Conservation (phyloP, 1,140 invertebrate species). For the Drosophila neocordata region DNA sequence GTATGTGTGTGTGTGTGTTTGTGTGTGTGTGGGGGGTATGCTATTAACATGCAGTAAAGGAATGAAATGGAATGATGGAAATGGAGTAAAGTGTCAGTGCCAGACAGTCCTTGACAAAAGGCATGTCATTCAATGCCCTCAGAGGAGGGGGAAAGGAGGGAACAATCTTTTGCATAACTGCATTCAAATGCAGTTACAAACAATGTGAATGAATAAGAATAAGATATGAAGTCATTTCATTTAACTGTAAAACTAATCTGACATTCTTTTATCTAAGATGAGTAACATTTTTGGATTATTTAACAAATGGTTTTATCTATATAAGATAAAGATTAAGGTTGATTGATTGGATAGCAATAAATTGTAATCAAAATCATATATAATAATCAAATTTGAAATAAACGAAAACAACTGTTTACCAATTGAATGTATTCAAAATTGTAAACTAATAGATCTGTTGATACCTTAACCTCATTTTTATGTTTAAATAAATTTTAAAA, state of each 20-base stretch:
- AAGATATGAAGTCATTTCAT: neutral
- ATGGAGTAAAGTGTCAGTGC: conserved; percentile 5
- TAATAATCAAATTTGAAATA: too few relatives aligned
- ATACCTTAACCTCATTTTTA: too few relatives aligned
- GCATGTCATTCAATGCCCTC: neutral
- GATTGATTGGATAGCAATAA: too few relatives aligned
- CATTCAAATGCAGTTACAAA: neutral
- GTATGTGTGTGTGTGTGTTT: too few relatives aligned
- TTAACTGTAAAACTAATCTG: neutral
- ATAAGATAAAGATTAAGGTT: too few relatives aligned
- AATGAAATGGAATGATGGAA: neutral
- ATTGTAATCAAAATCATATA: too few relatives aligned
- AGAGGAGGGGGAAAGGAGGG: neutral
- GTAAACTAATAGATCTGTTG: too few relatives aligned
- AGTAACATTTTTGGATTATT: neutral
- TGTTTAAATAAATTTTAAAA: too few relatives aligned
- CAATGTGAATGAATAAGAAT: neutral
- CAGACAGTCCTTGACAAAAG: conserved; percentile 1
- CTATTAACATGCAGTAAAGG: neutral
- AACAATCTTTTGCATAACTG: conserved; percentile 3
- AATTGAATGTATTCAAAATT: too few relatives aligned
- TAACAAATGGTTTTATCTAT: too few relatives aligned
- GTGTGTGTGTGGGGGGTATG: too few relatives aligned
- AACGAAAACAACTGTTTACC: too few relatives aligned
- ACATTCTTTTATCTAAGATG: neutral